Evolutionary conservation across 2,888 invertebrate genomes (phyloP).

Genomic region (Chironomus tentans): DNA sequence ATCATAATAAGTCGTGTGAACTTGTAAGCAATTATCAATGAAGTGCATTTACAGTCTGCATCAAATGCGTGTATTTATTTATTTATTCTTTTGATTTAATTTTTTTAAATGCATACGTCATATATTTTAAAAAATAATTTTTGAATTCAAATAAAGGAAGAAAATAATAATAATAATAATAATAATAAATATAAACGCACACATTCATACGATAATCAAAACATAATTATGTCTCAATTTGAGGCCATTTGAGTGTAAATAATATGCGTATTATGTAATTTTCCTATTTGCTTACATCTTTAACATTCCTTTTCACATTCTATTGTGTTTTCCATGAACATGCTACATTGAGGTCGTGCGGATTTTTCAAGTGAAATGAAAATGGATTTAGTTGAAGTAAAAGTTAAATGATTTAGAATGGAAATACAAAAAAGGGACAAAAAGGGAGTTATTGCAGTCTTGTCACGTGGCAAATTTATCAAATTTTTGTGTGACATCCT

Average conservation of each 20-base stretch:
- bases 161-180: no score
- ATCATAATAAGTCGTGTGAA: no score
- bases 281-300: constrained; percentile 17
- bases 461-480: neutral
- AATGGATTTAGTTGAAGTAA: neutral
- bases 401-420: neutral
- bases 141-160: neutral
- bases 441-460: neutral
- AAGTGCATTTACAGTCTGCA: no score
- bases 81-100: no score
- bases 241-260: constrained; percentile 27
- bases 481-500: neutral
- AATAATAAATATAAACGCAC: no score
- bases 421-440: no score
- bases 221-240: constrained; percentile 26
- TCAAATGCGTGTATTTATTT: no score
- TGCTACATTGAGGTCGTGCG: neutral
- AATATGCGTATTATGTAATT: constrained; percentile 26
- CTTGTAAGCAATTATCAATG: no score
- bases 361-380: neutral
- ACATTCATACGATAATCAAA: constrained; percentile 15
- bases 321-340: neutral
- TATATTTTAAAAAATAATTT: no score
- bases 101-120: no score
- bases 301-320: neutral